Conservation (phyloP, 1,140 invertebrate genomes). For the Penaeus vannamei region DNA sequence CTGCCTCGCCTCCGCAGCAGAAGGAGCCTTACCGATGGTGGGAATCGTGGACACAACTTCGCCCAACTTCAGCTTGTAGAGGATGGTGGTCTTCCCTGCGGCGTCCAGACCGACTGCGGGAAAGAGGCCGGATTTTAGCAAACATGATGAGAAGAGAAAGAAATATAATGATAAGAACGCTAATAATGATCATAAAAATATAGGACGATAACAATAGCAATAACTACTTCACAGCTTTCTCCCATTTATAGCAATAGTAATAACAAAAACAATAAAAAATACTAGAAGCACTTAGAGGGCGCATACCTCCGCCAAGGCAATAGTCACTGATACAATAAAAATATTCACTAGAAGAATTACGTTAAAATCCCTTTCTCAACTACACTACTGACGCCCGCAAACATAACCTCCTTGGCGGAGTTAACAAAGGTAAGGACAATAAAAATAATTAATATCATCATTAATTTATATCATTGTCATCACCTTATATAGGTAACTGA, state of each 20-base stretch:
- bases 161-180: background rate
- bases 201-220: background rate
- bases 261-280: background rate
- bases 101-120: slow-evolving; percentile 75
- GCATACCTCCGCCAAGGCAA: too few relatives aligned
- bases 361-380: too few relatives aligned
- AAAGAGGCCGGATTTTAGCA: background rate
- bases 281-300: too few relatives aligned
- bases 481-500: too few relatives aligned
- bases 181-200: background rate
- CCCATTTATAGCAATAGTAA: background rate
- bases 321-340: too few relatives aligned
- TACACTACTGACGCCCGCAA: too few relatives aligned
- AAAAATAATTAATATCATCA: background rate
- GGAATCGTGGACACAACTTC: slow-evolving; percentile 79
- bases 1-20: too few relatives aligned
- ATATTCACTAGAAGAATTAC: too few relatives aligned
- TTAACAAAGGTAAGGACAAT: too few relatives aligned
- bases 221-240: background rate
- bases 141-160: too few relatives aligned
- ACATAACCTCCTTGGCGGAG: too few relatives aligned
- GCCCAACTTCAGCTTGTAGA: slow-evolving; percentile 78
- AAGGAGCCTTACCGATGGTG: slow-evolving; percentile 72
- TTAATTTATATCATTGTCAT: too few relatives aligned
- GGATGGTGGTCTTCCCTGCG: slow-evolving; percentile 78